Percentiles rank a stretch among this genome's conserved stretches.
phyloP scores from a whole-genome alignment of 2,797 vertebrate species.

The Galago senegalensis region DNA sequence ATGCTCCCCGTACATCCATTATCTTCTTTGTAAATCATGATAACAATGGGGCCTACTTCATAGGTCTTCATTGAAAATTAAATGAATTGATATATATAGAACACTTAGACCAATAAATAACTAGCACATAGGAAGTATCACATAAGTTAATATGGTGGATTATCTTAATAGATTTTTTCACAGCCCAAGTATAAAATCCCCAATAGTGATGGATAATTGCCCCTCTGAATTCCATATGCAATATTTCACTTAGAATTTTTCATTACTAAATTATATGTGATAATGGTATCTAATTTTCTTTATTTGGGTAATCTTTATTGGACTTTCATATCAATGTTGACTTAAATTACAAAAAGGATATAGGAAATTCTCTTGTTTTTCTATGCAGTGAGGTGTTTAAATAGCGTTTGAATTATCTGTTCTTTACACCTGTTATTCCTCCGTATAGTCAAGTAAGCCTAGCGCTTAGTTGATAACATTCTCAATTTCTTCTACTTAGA shows the following conservation, averaged over 20 bases:
- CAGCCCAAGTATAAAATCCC: neutral
- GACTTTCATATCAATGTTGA: constrained; percentile 52
- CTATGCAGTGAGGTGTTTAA: neutral
- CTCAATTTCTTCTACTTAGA: constrained; percentile 58
- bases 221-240: neutral
- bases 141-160: constrained; percentile 34
- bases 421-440: constrained; percentile 39
- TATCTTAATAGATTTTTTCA: constrained; percentile 60
- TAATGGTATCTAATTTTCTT: constrained; percentile 28
- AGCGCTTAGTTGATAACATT: constrained; percentile 23
- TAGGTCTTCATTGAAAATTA: constrained; percentile 18
- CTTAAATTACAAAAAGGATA: constrained; percentile 49
- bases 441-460: constrained; percentile 43
- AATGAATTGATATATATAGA: neutral
- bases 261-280: constrained; percentile 24
- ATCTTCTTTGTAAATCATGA: constrained; percentile 13
- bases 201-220: neutral
- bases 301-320: constrained; percentile 22
- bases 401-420: neutral
- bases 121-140: constrained; percentile 1
- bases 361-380: constrained; percentile 38
- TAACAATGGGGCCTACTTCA: neutral
- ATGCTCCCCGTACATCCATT: neutral
- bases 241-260: constrained; percentile 48
- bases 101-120: neutral